Percentiles rank a stretch among this genome's conserved stretches.
Conservation (phyloP, 2,888 invertebrate species). For the Allophyes oxyacanthae region DNA sequence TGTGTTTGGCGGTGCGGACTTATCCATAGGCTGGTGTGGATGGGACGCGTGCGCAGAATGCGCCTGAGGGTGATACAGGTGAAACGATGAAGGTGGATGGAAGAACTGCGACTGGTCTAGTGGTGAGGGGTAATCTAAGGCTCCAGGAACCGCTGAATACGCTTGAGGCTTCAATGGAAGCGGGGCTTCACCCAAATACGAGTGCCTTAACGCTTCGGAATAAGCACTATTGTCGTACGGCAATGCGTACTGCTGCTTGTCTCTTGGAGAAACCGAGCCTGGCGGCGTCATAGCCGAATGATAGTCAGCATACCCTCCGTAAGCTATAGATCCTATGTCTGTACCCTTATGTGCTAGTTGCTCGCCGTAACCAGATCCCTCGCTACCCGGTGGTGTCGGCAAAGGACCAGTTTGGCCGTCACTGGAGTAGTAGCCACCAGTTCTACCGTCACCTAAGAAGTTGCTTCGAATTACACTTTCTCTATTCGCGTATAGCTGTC, state of each 20-base stretch:
- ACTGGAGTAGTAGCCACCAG: conserved; percentile 86
- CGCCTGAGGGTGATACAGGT: conserved; percentile 94
- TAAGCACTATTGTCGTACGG: conserved; percentile 90
- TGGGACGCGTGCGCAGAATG: conserved; percentile 83
- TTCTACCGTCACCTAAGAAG: conserved; percentile 87
- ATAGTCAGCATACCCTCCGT: conserved; percentile 92
- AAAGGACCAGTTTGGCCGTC: conserved; percentile 92
- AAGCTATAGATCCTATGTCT: conserved; percentile 90
- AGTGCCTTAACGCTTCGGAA: conserved; percentile 90
- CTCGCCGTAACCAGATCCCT: conserved; percentile 93
- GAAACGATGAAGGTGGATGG: conserved; percentile 94
- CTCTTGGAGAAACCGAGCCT: conserved; percentile 98
- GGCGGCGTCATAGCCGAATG: conserved; percentile 99
- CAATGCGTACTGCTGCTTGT: conserved; percentile 91
- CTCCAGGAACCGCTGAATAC: conserved; percentile 93
- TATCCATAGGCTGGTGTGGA: conserved; percentile 84
- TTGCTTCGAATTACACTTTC: conserved; percentile 98
- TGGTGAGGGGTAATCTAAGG: conserved; percentile 91
- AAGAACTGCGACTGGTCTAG: conserved; percentile 96
- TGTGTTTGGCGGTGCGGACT: conserved; percentile 91
- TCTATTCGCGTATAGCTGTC: conserved; percentile 97
- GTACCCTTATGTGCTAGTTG: conserved; percentile 88
- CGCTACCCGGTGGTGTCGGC: conserved; percentile 97
- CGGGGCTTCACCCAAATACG: conserved; percentile 86
- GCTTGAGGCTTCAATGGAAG: conserved; percentile 97